Percentiles rank a stretch among this genome's conserved stretches.
Conservation (phyloP, 23 tunicate species). For the Ascidia mentula region DNA sequence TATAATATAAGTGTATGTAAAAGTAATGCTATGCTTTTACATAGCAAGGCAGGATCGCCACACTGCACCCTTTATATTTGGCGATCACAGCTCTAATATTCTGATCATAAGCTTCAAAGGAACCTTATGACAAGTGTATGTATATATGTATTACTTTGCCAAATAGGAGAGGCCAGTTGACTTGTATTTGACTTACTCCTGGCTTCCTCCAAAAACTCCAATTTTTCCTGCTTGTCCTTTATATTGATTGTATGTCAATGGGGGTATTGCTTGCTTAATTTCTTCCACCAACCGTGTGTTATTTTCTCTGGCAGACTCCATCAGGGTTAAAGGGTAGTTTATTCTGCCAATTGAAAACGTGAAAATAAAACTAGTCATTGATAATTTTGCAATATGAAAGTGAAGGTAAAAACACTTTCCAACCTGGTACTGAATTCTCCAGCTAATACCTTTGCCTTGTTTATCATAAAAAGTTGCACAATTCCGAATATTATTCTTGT, state of each 20-base stretch:
- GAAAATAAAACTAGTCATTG: not conserved
- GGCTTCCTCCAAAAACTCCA: conserved; percentile 74
- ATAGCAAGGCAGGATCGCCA: too few species aligned
- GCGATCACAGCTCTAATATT: too few species aligned
- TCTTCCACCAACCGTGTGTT: conserved; percentile 26
- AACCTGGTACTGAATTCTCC: not conserved
- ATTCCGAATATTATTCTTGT: not conserved
- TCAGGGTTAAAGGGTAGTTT: not conserved
- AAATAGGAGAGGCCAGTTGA: too few species aligned
- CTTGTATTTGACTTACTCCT: conserved; percentile 84
- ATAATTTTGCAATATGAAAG: not conserved
- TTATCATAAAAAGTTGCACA: not conserved
- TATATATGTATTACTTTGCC: too few species aligned
- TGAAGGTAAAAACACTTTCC: not conserved
- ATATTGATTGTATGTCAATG: conserved; percentile 36
- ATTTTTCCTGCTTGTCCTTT: conserved; percentile 80
- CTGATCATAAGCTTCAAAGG: too few species aligned
- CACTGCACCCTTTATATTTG: too few species aligned
- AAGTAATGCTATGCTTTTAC: not conserved
- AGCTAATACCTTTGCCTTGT: not conserved
- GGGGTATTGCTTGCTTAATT: conserved; percentile 33
- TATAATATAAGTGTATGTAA: conserved; percentile 15
- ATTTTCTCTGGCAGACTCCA: not conserved
- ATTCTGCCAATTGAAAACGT: not conserved
- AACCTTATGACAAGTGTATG: too few species aligned